phyloP scores from a whole-genome alignment of 2,888 invertebrate species.

The Monochamus alternatus region DNA sequence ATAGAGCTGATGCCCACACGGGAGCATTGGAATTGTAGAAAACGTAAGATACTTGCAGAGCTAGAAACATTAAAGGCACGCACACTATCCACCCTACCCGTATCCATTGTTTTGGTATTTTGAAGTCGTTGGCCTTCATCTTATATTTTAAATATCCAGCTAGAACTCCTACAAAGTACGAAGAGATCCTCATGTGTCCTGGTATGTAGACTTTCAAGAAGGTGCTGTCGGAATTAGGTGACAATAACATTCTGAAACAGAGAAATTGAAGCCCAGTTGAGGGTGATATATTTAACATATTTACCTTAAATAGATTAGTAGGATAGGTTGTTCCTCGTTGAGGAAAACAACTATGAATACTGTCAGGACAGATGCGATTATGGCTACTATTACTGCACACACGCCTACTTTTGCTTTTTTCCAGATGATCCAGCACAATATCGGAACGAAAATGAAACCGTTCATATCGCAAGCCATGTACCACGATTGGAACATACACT shows the following conservation, averaged over 20 bases:
- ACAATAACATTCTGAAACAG: conserved; percentile 59
- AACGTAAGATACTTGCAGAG: conserved; percentile 61
- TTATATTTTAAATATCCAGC: conserved; percentile 62
- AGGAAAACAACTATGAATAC: conserved; percentile 60
- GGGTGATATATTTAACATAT: conserved; percentile 36
- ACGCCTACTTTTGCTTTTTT: conserved; percentile 60
- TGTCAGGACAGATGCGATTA: conserved; percentile 56
- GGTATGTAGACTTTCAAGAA: conserved; percentile 64
- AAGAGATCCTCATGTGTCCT: conserved; percentile 63
- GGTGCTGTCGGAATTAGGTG: conserved; percentile 60
- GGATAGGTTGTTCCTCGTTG: conserved; percentile 61
- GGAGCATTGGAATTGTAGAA: conserved; percentile 61
- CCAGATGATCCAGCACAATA: conserved; percentile 59
- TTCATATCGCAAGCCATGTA: conserved; percentile 66
- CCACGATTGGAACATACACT: conserved; percentile 76
- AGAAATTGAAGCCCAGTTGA: conserved; percentile 25
- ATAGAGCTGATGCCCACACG: conserved; percentile 61
- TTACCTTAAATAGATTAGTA: conserved; percentile 64
- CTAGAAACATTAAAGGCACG: conserved; percentile 54
- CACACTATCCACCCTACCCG: conserved; percentile 60
- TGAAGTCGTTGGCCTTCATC: conserved; percentile 56
- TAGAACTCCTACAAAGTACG: conserved; percentile 64
- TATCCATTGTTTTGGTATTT: conserved; percentile 55
- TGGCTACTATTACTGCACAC: conserved; percentile 47
- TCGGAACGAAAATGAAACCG: conserved; percentile 59